phyloP scores from a whole-genome alignment of 2,797 vertebrate species.

The Tokudaia tokunoshimensis region DNA sequence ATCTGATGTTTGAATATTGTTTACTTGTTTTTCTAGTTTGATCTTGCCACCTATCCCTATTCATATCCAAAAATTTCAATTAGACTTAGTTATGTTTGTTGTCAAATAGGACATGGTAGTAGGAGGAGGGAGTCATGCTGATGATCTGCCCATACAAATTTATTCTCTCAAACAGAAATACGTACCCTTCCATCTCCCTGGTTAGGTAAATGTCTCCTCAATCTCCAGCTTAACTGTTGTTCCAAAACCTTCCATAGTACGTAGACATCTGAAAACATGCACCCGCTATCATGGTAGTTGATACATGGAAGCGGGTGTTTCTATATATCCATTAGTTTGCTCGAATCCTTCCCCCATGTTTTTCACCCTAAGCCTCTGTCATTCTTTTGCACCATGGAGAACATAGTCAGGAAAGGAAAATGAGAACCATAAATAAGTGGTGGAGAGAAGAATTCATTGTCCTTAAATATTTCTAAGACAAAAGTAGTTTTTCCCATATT shows the following conservation, averaged over 20 bases:
- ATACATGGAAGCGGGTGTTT: background rate
- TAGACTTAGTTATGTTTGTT: background rate
- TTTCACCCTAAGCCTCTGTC: background rate
- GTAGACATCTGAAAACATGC: background rate
- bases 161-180: background rate
- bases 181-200: background rate
- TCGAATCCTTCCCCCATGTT: background rate
- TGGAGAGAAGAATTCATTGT: background rate
- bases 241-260: background rate
- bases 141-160: background rate
- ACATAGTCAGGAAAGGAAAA: background rate
- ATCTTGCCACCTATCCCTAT: background rate
- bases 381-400: background rate
- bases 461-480: constrained; percentile 16
- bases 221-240: background rate
- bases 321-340: background rate
- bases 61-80: background rate
- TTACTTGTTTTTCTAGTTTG: background rate
- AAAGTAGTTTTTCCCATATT: background rate
- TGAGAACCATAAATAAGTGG: background rate
- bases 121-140: background rate
- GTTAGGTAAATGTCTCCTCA: background rate
- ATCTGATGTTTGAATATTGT: background rate
- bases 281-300: background rate
- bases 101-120: background rate